Conservation (phyloP, 2,888 invertebrate genomes). For the Mesodorylaimus sp. region DNA sequence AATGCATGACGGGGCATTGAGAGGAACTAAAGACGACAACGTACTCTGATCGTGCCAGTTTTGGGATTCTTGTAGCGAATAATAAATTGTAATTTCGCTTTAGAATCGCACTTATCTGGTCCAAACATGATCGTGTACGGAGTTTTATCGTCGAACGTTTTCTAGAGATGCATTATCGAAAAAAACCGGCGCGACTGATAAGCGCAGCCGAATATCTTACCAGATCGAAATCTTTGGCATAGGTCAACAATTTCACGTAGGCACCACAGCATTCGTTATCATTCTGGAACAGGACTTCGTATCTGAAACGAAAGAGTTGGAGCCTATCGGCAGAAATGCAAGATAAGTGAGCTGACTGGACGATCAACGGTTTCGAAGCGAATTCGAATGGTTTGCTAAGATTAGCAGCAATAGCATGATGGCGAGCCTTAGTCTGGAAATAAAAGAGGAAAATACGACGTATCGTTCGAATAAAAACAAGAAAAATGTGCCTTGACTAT, state of each 20-base stretch:
- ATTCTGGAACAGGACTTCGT: slow-evolving; percentile 55
- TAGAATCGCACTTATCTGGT: slow-evolving; percentile 94
- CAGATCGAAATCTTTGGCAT: slow-evolving; percentile 48
- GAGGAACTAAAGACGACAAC: slow-evolving; percentile 1
- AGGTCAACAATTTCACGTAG: slow-evolving; percentile 74
- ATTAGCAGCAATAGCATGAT: slow-evolving; percentile 70
- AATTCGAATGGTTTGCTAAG: slow-evolving; percentile 64
- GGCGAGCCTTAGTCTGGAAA: slow-evolving; percentile 65
- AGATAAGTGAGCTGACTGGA: slow-evolving; percentile 54
- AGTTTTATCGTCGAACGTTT: slow-evolving; percentile 76
- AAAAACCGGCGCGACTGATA: neutral
- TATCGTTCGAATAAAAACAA: too few species aligned
- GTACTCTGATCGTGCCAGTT: slow-evolving; percentile 56
- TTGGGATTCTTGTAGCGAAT: slow-evolving; percentile 83
- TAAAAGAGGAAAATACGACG: slow-evolving; percentile 1
- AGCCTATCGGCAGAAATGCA: neutral
- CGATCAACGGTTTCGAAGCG: slow-evolving; percentile 54
- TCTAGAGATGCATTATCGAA: slow-evolving; percentile 36
- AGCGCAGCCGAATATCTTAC: neutral
- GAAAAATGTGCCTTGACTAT: slow-evolving; percentile 50
- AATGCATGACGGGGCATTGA: neutral
- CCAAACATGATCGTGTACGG: slow-evolving; percentile 99
- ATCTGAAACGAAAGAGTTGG: slow-evolving; percentile 31
- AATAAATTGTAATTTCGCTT: slow-evolving; percentile 71
- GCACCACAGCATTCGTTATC: slow-evolving; percentile 98